Evolutionary conservation across 1,140 invertebrate species (phyloP), one percentile per base, ranked within the genome.

Genomic region (Sminthurides bifidus): DNA sequence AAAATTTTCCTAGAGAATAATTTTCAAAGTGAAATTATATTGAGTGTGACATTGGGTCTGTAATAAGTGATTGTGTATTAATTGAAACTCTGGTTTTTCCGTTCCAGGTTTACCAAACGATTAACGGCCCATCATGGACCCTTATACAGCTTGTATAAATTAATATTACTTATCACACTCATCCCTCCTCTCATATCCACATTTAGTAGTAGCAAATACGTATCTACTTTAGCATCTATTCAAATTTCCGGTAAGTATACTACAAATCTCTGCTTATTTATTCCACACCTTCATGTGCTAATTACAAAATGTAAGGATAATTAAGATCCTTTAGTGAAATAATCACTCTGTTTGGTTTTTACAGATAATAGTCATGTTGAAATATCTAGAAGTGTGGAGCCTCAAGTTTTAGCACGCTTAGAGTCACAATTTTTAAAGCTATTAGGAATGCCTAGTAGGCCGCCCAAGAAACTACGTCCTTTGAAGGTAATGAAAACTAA

Each of bases 391-490:
- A 61, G 44, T 27, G 52, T 61, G 15, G 56, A 61, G 46, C 60
- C 55, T 2, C 52, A 54, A 52, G 55, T 60, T 35, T 48, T 64
- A 30, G 33, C 55, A 17, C 45, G 58, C 5, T 41, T 64, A 3
- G 62, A 64, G 45, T 58, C 55, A 8, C 58, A 60, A 45, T 60
- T 64, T 35, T 49, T 64, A 12, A 60, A 64, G 38, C 31, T 58
- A 0, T 60, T 60, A 43, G 59, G 59, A 29, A 64, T 64, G 62
- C 44, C 35, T n/a, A 56, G 44, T 44, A 58, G 58, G 30, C 58
- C 62, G 15, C 2, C 24, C 21, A 63, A 46, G 43, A 52, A 24
- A 41, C 43, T 27, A 12, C 17, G n/a, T 33, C 46, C 46, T 49
- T n/a, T 49, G 3, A 5, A 49, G 46, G 46, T 49, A 21, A 30